Evolutionary conservation across 2,113 vertebrate genomes (phyloP).

Genomic region (Protomyctophum bolini): DNA sequence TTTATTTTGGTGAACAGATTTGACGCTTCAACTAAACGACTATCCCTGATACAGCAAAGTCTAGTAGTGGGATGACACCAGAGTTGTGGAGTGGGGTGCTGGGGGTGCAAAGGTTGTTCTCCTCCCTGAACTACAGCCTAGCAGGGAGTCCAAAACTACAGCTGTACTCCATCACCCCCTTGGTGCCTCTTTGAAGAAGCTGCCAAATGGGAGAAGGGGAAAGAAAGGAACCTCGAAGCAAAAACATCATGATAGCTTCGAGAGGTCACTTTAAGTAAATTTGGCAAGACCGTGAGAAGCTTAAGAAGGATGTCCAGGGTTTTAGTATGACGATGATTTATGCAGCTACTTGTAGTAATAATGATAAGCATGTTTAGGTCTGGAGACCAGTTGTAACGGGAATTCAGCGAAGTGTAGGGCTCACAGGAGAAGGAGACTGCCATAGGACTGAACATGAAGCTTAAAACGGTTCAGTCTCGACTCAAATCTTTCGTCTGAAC

Average conservation of each 20-base stretch:
- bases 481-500: slow-evolving; percentile 1
- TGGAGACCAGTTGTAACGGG: too few relatives aligned
- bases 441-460: too few relatives aligned
- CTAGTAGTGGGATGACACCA: too few relatives aligned
- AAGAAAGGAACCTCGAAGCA: slow-evolving; percentile 6
- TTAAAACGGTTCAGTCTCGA: slow-evolving; percentile 19
- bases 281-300: slow-evolving; percentile 19
- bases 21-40: slow-evolving; percentile 38
- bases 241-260: slow-evolving; percentile 29
- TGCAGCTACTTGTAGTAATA: slow-evolving; percentile 13
- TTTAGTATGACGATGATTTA: slow-evolving; percentile 15
- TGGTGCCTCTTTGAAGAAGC: slow-evolving; percentile 22
- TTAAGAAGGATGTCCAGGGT: slow-evolving; percentile 3
- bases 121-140: slow-evolving; percentile 11
- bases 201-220: slow-evolving; percentile 32
- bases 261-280: slow-evolving; percentile 48
- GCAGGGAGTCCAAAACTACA: slow-evolving; percentile 14
- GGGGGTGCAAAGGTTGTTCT: not conserved
- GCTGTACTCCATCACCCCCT: slow-evolving; percentile 31
- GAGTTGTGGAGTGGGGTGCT: too few relatives aligned
- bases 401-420: too few relatives aligned
- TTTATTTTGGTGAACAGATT: slow-evolving; percentile 64
- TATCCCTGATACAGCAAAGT: slow-evolving; percentile 43
- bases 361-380: not conserved
- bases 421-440: too few relatives aligned